phyloP scores from a whole-genome alignment of 2,113 vertebrate genomes.

The Pimephales promelas region DNA sequence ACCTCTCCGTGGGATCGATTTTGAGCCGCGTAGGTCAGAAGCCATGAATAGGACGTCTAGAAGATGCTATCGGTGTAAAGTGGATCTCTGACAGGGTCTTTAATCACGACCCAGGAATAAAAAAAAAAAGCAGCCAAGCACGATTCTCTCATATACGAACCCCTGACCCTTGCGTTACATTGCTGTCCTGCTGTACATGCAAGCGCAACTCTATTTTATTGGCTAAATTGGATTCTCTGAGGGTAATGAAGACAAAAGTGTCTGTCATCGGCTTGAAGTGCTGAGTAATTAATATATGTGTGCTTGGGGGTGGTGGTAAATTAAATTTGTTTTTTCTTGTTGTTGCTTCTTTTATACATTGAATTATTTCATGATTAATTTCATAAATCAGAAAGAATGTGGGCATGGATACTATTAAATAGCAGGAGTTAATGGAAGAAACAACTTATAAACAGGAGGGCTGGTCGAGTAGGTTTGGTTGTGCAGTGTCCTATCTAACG shows the following conservation, averaged over 20 bases:
- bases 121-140: constrained; percentile 67
- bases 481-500: not conserved
- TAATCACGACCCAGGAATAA: constrained; percentile 75
- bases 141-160: constrained; percentile 80
- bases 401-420: not conserved
- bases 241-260: constrained; percentile 85
- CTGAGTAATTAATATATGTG: constrained; percentile 74
- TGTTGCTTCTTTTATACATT: constrained; percentile 11
- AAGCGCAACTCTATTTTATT: constrained; percentile 79
- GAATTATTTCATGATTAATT: constrained; percentile 22
- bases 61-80: constrained; percentile 61
- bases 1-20: constrained; percentile 31
- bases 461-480: not conserved
- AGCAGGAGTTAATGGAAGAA: not conserved
- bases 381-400: not conserved
- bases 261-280: constrained; percentile 66
- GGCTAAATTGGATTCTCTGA: constrained; percentile 65
- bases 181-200: constrained; percentile 82
- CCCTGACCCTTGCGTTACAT: constrained; percentile 85
- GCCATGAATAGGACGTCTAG: not conserved
- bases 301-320: constrained; percentile 14
- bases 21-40: constrained; percentile 1
- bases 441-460: not conserved
- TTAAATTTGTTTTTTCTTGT: not conserved
- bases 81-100: constrained; percentile 74